A percentile compares a stretch with the other conserved stretches of the same genome.
phyloP scores from a whole-genome alignment of 2,797 vertebrate genomes.

The Molothrus aeneus region DNA sequence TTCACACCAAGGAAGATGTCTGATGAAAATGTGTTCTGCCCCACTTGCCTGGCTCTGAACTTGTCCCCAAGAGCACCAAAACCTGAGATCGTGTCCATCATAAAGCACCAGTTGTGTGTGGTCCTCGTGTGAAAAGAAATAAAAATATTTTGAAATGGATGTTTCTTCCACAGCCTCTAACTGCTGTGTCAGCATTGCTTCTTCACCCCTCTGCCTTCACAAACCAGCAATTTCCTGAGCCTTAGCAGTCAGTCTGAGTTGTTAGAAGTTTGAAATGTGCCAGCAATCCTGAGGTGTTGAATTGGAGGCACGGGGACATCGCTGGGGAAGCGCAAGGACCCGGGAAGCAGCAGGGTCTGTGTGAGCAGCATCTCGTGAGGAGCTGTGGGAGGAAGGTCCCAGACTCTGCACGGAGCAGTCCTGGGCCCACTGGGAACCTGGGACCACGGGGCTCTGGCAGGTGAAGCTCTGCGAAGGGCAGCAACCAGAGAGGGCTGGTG shows the following conservation, averaged over 20 bases:
- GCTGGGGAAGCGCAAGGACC: not conserved
- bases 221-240: not conserved
- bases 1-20: not conserved
- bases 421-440: not conserved
- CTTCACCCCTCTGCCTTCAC: not conserved
- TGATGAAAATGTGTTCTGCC: not conserved
- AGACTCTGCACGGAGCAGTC: not conserved
- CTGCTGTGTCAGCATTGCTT: not conserved
- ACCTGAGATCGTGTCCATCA: not conserved
- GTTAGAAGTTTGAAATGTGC: not conserved
- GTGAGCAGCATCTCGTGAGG: not conserved
- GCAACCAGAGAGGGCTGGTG: not conserved
- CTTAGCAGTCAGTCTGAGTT: not conserved
- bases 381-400: not conserved
- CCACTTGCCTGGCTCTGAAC: not conserved
- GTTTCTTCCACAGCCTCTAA: not conserved
- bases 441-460: not conserved
- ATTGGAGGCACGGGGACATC: accelerated
- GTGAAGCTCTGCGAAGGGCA: not conserved
- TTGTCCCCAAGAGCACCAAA: not conserved
- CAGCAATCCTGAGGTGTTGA: accelerated
- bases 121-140: not conserved
- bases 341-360: not conserved
- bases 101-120: not conserved
- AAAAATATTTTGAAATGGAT: not conserved